Percentiles rank a stretch among this genome's conserved stretches.
Evolutionary conservation across 2,888 invertebrate genomes (phyloP).

Genomic region (Trisateles emortualis): DNA sequence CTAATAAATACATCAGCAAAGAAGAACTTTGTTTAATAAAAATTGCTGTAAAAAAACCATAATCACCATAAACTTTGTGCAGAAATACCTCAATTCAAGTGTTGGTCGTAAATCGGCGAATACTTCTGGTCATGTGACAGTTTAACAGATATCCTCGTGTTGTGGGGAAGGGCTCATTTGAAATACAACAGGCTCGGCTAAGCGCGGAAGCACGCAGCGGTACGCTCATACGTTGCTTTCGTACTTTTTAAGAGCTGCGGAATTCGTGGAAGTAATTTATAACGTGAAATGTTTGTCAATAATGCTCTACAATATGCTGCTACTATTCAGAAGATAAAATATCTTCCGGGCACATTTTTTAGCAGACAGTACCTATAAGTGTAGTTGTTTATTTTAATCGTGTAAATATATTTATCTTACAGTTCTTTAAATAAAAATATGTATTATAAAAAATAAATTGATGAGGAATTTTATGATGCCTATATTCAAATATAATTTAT

Average conservation of each 20-base stretch:
- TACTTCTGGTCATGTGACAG: conserved; percentile 51
- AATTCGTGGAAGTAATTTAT: conserved; percentile 27
- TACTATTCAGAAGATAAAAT: no score
- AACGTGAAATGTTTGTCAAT: not conserved
- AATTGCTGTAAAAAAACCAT: conserved; percentile 13
- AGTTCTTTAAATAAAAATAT: no score
- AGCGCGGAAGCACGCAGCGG: conserved; percentile 58
- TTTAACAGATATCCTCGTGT: conserved; percentile 64
- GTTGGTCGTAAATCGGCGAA: conserved; percentile 56
- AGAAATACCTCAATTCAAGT: conserved; percentile 33
- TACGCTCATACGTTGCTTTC: conserved; percentile 50
- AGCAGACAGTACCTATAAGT: no score
- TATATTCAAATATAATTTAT: no score
- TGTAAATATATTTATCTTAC: no score
- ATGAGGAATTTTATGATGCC: no score
- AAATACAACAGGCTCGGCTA: conserved; percentile 72
- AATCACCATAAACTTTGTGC: conserved; percentile 20
- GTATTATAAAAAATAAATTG: no score
- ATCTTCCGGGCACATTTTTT: no score
- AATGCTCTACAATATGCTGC: no score
- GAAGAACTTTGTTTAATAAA: no score
- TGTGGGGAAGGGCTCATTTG: conserved; percentile 76
- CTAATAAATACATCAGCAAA: no score
- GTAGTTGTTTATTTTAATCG: no score
- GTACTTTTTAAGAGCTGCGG: conserved; percentile 60